These are phyloP conservation scores for Ptilonorhynchus violaceus DNA, from an alignment of 2,113 vertebrate species.

Conservation along the genomic window DNA sequence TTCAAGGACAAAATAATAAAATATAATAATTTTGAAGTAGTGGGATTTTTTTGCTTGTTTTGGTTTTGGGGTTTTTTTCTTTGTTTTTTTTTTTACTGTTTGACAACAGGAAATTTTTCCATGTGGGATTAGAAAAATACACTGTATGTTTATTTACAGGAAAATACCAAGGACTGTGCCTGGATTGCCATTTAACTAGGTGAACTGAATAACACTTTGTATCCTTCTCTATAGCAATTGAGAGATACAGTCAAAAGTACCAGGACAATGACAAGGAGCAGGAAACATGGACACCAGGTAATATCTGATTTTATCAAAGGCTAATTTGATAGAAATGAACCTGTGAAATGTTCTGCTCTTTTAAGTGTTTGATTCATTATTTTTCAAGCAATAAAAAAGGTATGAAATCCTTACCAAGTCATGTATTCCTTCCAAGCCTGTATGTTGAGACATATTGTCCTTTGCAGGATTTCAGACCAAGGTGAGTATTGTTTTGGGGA, in stretches of 20 bases:
- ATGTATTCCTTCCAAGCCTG: not conserved
- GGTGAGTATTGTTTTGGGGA: not conserved
- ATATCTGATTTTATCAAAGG: not conserved
- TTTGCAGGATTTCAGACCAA: not conserved
- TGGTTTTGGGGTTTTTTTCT: not conserved
- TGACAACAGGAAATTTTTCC: not conserved
- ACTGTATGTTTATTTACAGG: not conserved
- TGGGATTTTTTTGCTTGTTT: not conserved
- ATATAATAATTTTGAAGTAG: not conserved
- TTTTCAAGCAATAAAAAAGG: not conserved
- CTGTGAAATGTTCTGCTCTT: not conserved
- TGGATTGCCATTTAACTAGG: not conserved
- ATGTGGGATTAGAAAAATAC: not conserved
- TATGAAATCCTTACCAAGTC: not conserved
- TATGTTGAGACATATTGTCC: not conserved
- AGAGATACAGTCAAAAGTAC: constrained; percentile 85
- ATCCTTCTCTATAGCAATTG: constrained; percentile 72
- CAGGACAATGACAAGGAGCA: constrained; percentile 55
- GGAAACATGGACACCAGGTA: constrained; percentile 84
- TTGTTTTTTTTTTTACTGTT: not conserved
- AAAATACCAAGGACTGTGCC: not conserved
- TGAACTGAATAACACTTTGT: not conserved
- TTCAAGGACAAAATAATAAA: not conserved
- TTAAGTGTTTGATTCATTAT: not conserved
- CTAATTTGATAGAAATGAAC: not conserved